phyloP scores from a whole-genome alignment of 1,140 invertebrate species.

The Ganaspis sp. region DNA sequence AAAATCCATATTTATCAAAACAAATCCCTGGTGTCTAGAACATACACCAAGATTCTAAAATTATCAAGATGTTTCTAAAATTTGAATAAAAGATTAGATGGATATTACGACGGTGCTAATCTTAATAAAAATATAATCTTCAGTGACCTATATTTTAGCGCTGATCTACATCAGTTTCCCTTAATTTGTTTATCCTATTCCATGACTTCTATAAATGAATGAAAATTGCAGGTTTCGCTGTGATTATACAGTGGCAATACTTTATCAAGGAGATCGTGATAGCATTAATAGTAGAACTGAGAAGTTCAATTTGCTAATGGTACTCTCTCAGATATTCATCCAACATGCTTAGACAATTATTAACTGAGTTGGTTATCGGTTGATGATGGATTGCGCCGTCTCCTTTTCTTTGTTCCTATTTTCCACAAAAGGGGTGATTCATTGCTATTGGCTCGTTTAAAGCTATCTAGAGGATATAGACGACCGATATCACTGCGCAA shows the following conservation, averaged over 20 bases:
- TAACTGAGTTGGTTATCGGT: background rate
- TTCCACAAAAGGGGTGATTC: background rate
- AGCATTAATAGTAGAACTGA: background rate
- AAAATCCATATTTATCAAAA: background rate
- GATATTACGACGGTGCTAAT: too few species aligned
- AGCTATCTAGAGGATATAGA: conserved; percentile 3
- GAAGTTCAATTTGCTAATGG: conserved; percentile 11
- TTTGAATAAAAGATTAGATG: too few species aligned
- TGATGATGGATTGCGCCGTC: conserved; percentile 4
- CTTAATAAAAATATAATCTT: background rate
- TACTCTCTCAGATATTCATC: background rate
- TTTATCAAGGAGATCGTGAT: background rate
- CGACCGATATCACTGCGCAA: background rate
- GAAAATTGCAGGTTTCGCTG: background rate
- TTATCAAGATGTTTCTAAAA: too few species aligned
- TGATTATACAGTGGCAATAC: background rate
- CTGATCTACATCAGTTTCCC: background rate
- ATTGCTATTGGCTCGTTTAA: conserved; percentile 1
- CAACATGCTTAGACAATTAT: background rate
- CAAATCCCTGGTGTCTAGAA: too few species aligned
- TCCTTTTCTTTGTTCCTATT: conserved; percentile 5
- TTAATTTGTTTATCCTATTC: background rate
- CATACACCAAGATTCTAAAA: too few species aligned
- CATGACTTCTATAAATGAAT: background rate
- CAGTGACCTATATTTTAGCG: background rate